These are phyloP conservation scores for Zygothrica quintamaculata DNA, from an alignment of 2,888 invertebrate species.

Conservation along the genomic window DNA sequence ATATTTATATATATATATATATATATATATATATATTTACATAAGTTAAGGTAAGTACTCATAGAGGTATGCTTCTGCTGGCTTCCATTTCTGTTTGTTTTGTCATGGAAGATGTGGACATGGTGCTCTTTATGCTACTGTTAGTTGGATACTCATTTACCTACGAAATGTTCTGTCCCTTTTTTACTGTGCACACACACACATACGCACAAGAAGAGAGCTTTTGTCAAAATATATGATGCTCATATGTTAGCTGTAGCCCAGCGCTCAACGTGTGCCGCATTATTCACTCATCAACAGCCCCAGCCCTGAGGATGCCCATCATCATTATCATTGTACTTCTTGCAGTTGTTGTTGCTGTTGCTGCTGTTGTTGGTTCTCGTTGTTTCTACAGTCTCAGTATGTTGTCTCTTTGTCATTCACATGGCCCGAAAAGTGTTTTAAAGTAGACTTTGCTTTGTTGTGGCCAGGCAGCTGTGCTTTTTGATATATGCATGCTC, in stretches of 20 bases:
- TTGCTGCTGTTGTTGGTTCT: conserved; percentile 28
- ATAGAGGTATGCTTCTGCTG: not conserved
- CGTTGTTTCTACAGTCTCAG: not conserved
- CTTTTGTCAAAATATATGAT: conserved; percentile 73
- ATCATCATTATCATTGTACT: conserved; percentile 73
- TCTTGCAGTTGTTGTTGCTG: conserved; percentile 60
- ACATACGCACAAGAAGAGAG: conserved; percentile 34
- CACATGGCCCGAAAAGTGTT: conserved; percentile 63
- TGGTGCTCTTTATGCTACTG: conserved; percentile 27
- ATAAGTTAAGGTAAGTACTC: conserved; percentile 11
- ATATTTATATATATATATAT: not conserved
- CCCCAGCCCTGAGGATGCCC: conserved; percentile 60
- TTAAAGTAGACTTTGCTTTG: conserved; percentile 69
- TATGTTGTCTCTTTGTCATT: conserved; percentile 60
- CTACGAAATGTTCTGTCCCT: conserved; percentile 19
- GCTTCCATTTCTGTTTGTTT: conserved; percentile 48
- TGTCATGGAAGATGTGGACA: conserved; percentile 62
- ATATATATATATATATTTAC: not conserved
- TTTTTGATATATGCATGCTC: conserved; percentile 31
- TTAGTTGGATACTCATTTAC: conserved; percentile 22
- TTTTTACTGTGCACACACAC: conserved; percentile 35
- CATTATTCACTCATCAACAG: conserved; percentile 73
- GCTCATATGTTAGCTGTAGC: conserved; percentile 69
- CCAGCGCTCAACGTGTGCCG: conserved; percentile 71
- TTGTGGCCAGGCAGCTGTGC: conserved; percentile 54